A percentile compares a stretch with the other conserved stretches of the same genome.
phyloP scores from a whole-genome alignment of 2,797 vertebrate genomes.

The Phyllotis vaccarum region DNA sequence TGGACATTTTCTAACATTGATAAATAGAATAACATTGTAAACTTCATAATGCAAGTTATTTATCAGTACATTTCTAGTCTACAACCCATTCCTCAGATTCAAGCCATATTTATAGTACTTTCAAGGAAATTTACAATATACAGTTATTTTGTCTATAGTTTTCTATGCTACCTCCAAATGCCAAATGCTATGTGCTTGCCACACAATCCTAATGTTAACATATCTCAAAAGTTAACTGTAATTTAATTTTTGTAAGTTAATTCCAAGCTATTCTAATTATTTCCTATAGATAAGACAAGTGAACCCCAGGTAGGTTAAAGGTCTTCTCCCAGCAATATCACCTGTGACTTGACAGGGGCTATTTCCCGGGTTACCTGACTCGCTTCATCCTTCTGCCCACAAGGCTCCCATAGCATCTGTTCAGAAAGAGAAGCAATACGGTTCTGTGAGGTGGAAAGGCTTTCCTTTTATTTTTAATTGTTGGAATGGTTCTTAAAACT shows the following conservation, averaged over 20 bases:
- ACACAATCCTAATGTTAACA: neutral
- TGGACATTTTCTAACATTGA: neutral
- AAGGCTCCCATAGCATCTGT: neutral
- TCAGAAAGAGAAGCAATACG: neutral
- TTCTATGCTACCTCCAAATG: slow-evolving; percentile 24
- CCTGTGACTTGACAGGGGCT: neutral
- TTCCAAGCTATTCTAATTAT: neutral
- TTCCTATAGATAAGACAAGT: neutral
- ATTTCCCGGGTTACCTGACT: neutral
- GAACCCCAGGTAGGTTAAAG: neutral
- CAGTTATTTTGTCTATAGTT: neutral
- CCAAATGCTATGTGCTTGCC: neutral
- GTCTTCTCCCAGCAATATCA: too few relatives aligned
- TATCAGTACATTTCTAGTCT: neutral
- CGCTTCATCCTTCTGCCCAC: neutral
- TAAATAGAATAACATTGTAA: neutral
- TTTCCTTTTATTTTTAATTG: neutral
- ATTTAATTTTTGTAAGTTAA: too few relatives aligned
- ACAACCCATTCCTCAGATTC: neutral
- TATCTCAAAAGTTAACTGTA: neutral
- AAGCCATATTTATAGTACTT: neutral
- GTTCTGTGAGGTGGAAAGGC: neutral
- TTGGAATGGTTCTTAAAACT: neutral
- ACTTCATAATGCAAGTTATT: neutral
- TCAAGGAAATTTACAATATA: neutral